phyloP scores from a whole-genome alignment of 2,888 invertebrate genomes.

The Parasteatoda lunata region DNA sequence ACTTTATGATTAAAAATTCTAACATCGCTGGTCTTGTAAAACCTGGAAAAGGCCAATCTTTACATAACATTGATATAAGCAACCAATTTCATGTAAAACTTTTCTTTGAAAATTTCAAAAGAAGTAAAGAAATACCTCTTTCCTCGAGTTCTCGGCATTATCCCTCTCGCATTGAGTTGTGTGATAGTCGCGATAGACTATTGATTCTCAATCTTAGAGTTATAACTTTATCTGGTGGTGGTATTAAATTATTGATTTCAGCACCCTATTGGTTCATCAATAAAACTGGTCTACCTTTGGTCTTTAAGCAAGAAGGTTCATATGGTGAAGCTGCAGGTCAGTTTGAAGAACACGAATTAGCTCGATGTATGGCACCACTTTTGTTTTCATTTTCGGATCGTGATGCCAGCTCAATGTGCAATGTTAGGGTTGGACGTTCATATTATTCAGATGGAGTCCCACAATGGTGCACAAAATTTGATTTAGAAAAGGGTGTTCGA shows the following conservation, averaged over 20 bases:
- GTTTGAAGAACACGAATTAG: slow-evolving; percentile 94
- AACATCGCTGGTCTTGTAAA: slow-evolving; percentile 75
- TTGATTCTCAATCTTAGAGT: slow-evolving; percentile 84
- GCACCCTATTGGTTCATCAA: slow-evolving; percentile 97
- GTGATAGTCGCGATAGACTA: slow-evolving; percentile 83
- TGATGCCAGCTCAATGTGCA: slow-evolving; percentile 82
- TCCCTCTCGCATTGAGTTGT: slow-evolving; percentile 82
- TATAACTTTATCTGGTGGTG: slow-evolving; percentile 79
- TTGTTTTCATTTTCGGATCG: slow-evolving; percentile 94
- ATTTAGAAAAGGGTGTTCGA: slow-evolving; percentile 85
- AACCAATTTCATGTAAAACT: slow-evolving; percentile 84
- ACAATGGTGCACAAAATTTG: slow-evolving; percentile 91
- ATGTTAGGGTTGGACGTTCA: slow-evolving; percentile 82
- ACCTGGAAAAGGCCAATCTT: slow-evolving; percentile 75
- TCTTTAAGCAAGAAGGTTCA: slow-evolving; percentile 92
- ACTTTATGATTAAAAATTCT: slow-evolving; percentile 72
- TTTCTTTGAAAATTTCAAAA: slow-evolving; percentile 88
- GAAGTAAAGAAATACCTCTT: slow-evolving; percentile 80
- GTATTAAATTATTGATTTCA: slow-evolving; percentile 82
- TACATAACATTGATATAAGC: slow-evolving; percentile 80
- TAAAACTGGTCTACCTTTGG: slow-evolving; percentile 94
- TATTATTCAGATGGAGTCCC: slow-evolving; percentile 76
- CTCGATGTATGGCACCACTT: slow-evolving; percentile 91
- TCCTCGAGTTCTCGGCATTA: slow-evolving; percentile 76
- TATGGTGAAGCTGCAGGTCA: slow-evolving; percentile 86